Evolutionary conservation across 2,888 invertebrate species (phyloP).

Genomic region (Xestia xanthographa): DNA sequence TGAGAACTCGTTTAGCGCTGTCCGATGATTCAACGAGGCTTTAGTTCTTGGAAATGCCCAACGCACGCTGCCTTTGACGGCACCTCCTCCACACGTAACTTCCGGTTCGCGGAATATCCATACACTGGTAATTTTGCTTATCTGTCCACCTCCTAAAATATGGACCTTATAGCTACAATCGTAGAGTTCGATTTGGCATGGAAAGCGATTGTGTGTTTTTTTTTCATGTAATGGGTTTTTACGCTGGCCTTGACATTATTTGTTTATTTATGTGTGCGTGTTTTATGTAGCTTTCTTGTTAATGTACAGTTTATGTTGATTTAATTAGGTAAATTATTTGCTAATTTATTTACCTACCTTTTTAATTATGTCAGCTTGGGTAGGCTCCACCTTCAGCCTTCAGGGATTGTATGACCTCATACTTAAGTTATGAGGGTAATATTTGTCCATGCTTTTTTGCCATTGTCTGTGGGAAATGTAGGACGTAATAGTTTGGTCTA

Average conservation of each 20-base stretch:
- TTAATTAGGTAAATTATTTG: constrained; percentile 34
- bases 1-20: constrained; percentile 46
- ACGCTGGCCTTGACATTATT: constrained; percentile 71
- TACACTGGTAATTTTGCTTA: constrained; percentile 47
- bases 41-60: constrained; percentile 66
- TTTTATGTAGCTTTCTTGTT: constrained; percentile 38
- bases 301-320: constrained; percentile 38
- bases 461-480: neutral
- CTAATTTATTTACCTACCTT: constrained; percentile 1
- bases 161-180: neutral
- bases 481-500: neutral
- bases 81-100: constrained; percentile 60
- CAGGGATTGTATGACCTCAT: constrained; percentile 19
- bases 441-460: neutral
- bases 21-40: constrained; percentile 61
- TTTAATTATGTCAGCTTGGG: neutral
- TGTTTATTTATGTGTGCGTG: constrained; percentile 26
- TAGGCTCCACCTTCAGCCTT: neutral
- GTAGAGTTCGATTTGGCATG: constrained; percentile 25
- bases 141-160: constrained; percentile 10
- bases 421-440: neutral
- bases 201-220: constrained; percentile 21
- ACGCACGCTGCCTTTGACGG: constrained; percentile 58
- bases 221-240: constrained; percentile 59
- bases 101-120: constrained; percentile 68